Conservation (phyloP, 2,888 invertebrate species). For the Galeopsomyia nigrocyanea region DNA sequence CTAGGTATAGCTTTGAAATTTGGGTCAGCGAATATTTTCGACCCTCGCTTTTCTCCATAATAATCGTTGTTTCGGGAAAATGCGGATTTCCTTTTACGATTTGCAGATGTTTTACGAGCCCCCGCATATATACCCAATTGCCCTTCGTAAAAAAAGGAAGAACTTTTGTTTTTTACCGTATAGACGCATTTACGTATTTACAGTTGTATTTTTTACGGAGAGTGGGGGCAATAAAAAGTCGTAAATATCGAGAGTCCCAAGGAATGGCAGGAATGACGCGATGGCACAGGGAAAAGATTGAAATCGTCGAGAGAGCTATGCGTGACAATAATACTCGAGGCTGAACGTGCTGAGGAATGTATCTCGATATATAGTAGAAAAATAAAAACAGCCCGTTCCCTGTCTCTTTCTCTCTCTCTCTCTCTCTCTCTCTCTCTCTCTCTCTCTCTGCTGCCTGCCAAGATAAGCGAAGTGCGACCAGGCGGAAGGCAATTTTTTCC, state of each 20-base stretch:
- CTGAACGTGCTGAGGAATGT: constrained; percentile 8
- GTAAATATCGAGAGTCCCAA: background rate
- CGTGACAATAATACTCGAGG: constrained; percentile 3
- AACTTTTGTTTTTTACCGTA: background rate
- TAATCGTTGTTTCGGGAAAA: background rate
- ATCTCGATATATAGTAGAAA: constrained; percentile 10
- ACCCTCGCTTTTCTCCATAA: background rate
- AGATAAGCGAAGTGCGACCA: constrained; percentile 35
- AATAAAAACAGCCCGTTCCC: too few relatives aligned
- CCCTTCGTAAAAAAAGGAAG: background rate
- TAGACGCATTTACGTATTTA: background rate
- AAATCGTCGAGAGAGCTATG: constrained; percentile 26
- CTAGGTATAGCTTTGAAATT: constrained; percentile 8
- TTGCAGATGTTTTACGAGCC: too few relatives aligned
- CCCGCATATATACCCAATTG: too few relatives aligned
- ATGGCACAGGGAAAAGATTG: constrained; percentile 15
- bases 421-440: too few relatives aligned
- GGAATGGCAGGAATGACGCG: constrained; percentile 13
- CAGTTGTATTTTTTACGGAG: background rate
- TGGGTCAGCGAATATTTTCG: constrained; percentile 26
- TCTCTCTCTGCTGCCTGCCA: background rate
- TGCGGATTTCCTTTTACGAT: too few relatives aligned
- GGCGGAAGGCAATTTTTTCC: constrained; percentile 36
- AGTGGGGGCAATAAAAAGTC: background rate
- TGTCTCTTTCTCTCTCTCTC: too few relatives aligned